Base-by-base conservation (phyloP, 1,140 invertebrate species). In the Lethocerus indicus region DNA sequence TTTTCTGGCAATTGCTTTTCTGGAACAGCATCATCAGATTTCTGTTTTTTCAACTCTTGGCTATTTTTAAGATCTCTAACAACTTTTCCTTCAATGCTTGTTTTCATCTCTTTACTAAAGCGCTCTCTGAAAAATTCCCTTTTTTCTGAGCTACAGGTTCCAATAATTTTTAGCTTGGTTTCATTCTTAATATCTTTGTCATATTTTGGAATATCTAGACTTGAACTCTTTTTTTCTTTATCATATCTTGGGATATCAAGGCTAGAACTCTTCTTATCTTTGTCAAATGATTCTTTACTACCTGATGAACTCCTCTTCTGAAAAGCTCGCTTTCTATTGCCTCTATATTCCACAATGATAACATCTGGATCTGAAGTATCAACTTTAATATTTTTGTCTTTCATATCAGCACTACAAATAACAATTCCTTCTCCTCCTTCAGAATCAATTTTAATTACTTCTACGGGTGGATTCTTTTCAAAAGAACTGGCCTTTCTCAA, bases 261-360 rank as follows among this genome's bases (percentile, higher is more conserved):
- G 27, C 53, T 55, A 18, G 51, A 43, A 25, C 53, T 52, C 9
- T 42, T 49, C 43, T 56, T 55, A 25, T 53, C 52, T 25, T 50
- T 50, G 2, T 57, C 55, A 23, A 54, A 39, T 6, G 52, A 54
- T 35, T 51, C 56, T 46, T 57, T 58, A 53, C 58, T 58, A n/a
- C 54, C 57, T 9, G 58, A 60, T 1, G 57, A 58, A n/a, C 53
- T 49, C 44, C 54, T 54, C 43, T 57, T 60, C 39, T 57, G 46
- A 42, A 60, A 57, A 29, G 59, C 59, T 41, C 52, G 50, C 28
- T 56, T 58, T 16, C 55, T 51, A 32, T 54, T 59, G 7, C 56
- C 54, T 47, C 57, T 53, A 47, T 61, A 61, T 46, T 61, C 60
- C 12, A 61, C 58, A 50, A 61, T 60, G 23, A 59, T 59, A 5